phyloP scores from a whole-genome alignment of 2,113 vertebrate genomes.

The Scopus umbretta region DNA sequence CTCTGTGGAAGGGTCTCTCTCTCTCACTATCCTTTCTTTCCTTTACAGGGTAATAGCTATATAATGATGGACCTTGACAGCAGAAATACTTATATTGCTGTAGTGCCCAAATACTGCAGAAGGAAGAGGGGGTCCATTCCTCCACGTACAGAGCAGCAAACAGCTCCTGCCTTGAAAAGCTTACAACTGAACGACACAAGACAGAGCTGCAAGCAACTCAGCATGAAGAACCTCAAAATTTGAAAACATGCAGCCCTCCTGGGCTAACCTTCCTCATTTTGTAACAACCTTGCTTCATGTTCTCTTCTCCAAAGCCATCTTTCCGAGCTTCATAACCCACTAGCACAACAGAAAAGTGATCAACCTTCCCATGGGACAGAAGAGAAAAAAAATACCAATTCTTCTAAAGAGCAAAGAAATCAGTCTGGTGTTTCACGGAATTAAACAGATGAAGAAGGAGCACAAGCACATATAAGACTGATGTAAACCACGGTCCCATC shows the following conservation, averaged over 20 bases:
- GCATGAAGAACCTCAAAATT: fast-evolving
- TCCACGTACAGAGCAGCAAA: not conserved
- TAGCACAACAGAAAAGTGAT: not conserved
- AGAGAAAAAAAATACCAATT: not conserved
- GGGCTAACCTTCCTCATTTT: not conserved
- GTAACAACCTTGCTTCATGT: not conserved
- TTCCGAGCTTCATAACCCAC: not conserved
- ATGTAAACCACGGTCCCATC: not conserved
- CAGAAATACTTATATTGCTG: not conserved
- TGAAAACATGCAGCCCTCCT: not conserved
- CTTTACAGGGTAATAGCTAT: not conserved
- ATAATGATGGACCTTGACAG: not conserved
- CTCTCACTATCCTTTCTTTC: not conserved
- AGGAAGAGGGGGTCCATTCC: not conserved
- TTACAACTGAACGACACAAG: fast-evolving
- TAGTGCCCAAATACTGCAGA: not conserved
- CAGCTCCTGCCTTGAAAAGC: not conserved
- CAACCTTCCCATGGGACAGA: not conserved
- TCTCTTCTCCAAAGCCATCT: not conserved
- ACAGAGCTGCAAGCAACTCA: not conserved
- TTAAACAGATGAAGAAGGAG: not conserved
- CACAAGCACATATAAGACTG: not conserved
- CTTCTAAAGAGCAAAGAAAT: not conserved
- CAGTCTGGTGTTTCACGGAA: not conserved
- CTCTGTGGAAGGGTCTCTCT: not conserved